Evolutionary conservation across 2,113 vertebrate species (phyloP), one percentile per base, ranked within the genome.

Genomic region (Poeciliopsis occidentalis): DNA sequence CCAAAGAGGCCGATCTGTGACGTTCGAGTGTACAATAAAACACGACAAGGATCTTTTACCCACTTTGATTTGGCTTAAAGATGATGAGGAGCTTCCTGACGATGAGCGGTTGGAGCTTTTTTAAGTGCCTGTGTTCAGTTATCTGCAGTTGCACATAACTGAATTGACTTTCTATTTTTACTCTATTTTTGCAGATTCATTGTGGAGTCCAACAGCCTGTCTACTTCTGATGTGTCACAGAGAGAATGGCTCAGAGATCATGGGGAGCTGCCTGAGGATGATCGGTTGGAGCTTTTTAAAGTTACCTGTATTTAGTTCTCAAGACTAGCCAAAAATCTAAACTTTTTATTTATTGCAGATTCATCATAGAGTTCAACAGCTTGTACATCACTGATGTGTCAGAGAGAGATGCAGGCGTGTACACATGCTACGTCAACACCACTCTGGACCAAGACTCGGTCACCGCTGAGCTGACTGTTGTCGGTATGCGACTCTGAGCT

Each of bases 361-460:
- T 97, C 76, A 83, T 93, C 30, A 69, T 96, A 22, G 94, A 93
- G 85, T 93, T 95, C 26, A 96, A 97, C 77, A 95, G 94, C 80
- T 94, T 99, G 88, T 96, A 93, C 81, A 95, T 99, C 77, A 84
- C 84, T 26, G 95, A 96, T 26, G 95, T 98, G 86, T 94, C 86
- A 13, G 97, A 99, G 73, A 85, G 79, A 0, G 98, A 99, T 30
- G 94, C 95, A 12, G 98, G 97, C 26, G 93, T 92, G 12, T 99
- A 99, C 88, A 98, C 95, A 0, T 99, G 98, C 86, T 84, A 96
- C 80, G 95, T 95, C 92, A 98, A 98, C 93, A 99, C 97, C 30
- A 95, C 95, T 11, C 93, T 99, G 94, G 98, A 99, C 94, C 95
- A 90, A 0, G 97, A 96, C 77, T 97, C 96, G 6, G 96, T 97